Evolutionary conservation across 2,797 vertebrate species (phyloP).

Genomic region (Bradypodion pumilum): DNA sequence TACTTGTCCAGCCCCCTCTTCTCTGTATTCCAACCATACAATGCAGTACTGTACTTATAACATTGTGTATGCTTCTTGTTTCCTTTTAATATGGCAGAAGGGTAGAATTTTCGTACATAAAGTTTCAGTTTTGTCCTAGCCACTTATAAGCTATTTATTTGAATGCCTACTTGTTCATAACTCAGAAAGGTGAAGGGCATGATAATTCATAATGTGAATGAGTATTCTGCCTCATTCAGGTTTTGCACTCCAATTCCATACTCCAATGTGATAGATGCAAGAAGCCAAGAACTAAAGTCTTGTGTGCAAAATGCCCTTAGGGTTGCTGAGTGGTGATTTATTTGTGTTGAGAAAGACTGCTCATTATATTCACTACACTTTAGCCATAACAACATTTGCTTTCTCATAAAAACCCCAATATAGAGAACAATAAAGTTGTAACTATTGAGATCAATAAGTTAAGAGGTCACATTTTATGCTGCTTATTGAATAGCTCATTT

Average conservation of each 20-base stretch:
- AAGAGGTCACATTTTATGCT: not conserved
- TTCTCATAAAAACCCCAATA: not conserved
- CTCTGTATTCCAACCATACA: not conserved
- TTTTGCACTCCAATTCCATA: not conserved
- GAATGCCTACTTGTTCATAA: not conserved
- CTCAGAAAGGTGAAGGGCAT: not conserved
- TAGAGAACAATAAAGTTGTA: not conserved
- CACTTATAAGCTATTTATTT: not conserved
- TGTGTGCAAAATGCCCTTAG: not conserved
- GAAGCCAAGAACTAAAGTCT: not conserved
- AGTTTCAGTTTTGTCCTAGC: not conserved
- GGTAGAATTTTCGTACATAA: not conserved
- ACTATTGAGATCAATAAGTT: not conserved
- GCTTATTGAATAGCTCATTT: not conserved
- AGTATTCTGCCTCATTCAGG: not conserved
- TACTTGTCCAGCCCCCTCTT: too few relatives aligned
- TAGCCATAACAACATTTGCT: not conserved
- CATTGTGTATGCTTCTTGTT: not conserved
- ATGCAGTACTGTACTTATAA: not conserved
- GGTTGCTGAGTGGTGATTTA: not conserved
- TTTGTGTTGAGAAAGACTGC: not conserved
- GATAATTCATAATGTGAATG: not conserved
- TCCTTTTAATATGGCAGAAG: not conserved
- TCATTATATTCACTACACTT: not conserved
- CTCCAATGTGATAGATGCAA: not conserved